A percentile compares a stretch with the other conserved stretches of the same genome.
Evolutionary conservation across 2,113 vertebrate genomes (phyloP).

Genomic region (Protomyctophum bolini): DNA sequence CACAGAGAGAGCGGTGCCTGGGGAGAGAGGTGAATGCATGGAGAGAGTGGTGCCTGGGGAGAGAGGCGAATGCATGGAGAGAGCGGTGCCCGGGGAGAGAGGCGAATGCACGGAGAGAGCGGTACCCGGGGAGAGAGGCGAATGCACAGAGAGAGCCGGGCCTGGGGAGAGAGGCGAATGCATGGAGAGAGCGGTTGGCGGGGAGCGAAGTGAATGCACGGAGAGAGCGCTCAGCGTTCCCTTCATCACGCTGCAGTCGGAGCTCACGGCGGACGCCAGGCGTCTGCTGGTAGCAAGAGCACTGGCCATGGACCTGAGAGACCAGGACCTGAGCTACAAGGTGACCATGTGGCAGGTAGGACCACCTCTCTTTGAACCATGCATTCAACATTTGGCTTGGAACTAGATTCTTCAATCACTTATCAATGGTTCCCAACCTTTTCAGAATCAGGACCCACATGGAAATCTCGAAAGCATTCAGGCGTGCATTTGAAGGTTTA

Average conservation of each 20-base stretch:
- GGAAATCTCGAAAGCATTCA: too few relatives aligned
- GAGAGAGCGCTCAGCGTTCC: slow-evolving; percentile 62
- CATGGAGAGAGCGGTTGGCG: slow-evolving; percentile 4
- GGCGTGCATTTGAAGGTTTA: too few relatives aligned
- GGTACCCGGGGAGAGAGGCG: slow-evolving; percentile 8
- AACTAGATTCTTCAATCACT: too few relatives aligned
- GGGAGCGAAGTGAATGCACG: slow-evolving; percentile 37
- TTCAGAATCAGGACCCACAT: too few relatives aligned
- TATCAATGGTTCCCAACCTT: too few relatives aligned
- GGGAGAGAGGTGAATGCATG: not conserved
- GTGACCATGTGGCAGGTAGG: slow-evolving; percentile 92
- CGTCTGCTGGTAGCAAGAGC: slow-evolving; percentile 86
- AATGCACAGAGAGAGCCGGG: slow-evolving; percentile 1
- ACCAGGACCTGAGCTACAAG: slow-evolving; percentile 79
- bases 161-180: slow-evolving; percentile 30
- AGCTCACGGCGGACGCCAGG: slow-evolving; percentile 81
- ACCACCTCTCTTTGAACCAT: too few relatives aligned
- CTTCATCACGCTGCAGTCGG: slow-evolving; percentile 75
- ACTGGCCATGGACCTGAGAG: slow-evolving; percentile 81
- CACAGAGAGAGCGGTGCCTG: slow-evolving; percentile 1
- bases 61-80: slow-evolving; percentile 44
- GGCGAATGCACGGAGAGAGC: slow-evolving; percentile 21
- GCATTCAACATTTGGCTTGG: too few relatives aligned
- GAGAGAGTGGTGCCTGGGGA: slow-evolving; percentile 19
- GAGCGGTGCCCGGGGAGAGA: not conserved